Evolutionary conservation across 1,140 invertebrate species (phyloP), one percentile per base, ranked within the genome.

Genomic region (Mycetomoellerius zeteki): DNA sequence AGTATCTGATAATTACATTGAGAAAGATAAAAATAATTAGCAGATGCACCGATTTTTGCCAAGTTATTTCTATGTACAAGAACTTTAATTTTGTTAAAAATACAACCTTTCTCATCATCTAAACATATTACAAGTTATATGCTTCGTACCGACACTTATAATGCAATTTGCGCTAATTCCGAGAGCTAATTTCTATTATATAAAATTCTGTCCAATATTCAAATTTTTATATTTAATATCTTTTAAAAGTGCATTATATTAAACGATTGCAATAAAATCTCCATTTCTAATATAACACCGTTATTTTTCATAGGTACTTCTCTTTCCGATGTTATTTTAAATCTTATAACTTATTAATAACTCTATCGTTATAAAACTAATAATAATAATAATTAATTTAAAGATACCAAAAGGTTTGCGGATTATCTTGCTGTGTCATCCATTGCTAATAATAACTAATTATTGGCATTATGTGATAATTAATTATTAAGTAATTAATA

Each of bases 401-500:
- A 37, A 37, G 33, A 37, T 37, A 37, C 0, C 6, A 37, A 37
- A 37, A 37, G 6, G 8, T 37, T 37, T 0, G 33, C 33, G 33
- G 33, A 37, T 37, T 37, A 37, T 37, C 33, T n/a, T n/a, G 1
- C 33, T 7, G 33, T 33, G 33, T 37, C 33, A 37, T 37, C 7
- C 6, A 8, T 37, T 37, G 33, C 33, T 37, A 8, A 37, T 37
- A 37, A 37, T 37, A 37, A 37, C 33, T 37, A 37, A 37, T 37
- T 37, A 37, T 37, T 27, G 2, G 27, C 27, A 27, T 27, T 27
- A 27, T 1, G 8, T 2, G 30, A 27, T 27, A 30, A 5, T 43
- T 77, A 27, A 64, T 64, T 64, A n/a, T 62, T 77, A 21, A 77
- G 47, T 43, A 27, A n/a, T 58, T 64, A 43, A 77, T 43, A 77